Evolutionary conservation across 2,797 vertebrate genomes (phyloP).

Genomic region (Acanthornis magna): DNA sequence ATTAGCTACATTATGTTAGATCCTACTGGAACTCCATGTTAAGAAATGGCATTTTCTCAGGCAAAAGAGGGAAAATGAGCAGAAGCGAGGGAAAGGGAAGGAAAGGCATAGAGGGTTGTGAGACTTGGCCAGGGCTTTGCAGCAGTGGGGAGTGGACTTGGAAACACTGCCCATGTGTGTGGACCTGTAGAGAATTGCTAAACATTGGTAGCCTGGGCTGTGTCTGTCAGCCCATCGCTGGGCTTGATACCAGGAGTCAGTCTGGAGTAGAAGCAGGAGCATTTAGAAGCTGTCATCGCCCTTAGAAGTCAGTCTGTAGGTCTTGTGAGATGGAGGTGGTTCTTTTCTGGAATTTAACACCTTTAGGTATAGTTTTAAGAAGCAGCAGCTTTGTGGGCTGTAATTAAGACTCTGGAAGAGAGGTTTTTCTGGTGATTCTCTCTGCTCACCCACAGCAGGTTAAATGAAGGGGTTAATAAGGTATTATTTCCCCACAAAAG

Average conservation of each 20-base stretch:
- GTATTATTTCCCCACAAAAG: constrained; percentile 89
- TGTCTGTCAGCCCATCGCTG: not conserved
- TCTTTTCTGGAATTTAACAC: not conserved
- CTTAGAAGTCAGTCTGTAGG: not conserved
- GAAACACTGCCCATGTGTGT: fast-evolving
- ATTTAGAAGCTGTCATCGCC: not conserved
- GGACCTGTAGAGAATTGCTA: not conserved
- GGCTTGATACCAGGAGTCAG: not conserved
- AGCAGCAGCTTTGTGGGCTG: not conserved
- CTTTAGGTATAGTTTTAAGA: not conserved
- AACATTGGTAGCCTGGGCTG: fast-evolving
- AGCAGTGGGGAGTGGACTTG: not conserved
- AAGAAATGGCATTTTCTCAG: not conserved
- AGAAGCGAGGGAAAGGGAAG: not conserved
- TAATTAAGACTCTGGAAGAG: constrained; percentile 12
- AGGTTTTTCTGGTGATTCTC: constrained; percentile 12
- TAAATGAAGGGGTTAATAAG: constrained; percentile 83
- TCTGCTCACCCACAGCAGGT: constrained; percentile 52
- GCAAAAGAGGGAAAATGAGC: not conserved
- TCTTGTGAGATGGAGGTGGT: not conserved
- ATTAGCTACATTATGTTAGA: not conserved
- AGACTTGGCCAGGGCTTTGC: fast-evolving
- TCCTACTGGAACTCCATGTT: not conserved
- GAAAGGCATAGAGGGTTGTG: too few species aligned
- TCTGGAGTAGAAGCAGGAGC: not conserved